phyloP scores from a whole-genome alignment of 2,797 vertebrate genomes.

The Malurus splendens region DNA sequence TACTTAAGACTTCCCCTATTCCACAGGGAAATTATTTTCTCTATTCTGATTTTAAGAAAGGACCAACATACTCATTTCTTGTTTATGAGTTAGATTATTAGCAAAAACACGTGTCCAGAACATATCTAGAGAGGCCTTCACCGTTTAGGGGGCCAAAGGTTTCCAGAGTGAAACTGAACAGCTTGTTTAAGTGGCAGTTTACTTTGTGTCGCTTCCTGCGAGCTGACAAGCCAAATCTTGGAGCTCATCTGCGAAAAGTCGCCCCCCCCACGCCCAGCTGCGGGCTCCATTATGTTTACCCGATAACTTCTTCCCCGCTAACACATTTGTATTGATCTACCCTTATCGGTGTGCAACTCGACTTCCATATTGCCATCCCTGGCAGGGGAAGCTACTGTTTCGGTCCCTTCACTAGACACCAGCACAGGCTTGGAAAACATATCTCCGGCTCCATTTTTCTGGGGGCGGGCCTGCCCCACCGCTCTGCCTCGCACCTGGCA shows the following conservation, averaged over 20 bases:
- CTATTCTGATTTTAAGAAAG: not conserved
- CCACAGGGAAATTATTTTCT: not conserved
- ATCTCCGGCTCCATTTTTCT: conserved; percentile 21
- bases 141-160: not conserved
- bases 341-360: conserved; percentile 26
- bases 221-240: conserved; percentile 17
- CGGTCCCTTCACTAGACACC: conserved; percentile 16
- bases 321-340: conserved; percentile 19
- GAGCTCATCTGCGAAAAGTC: conserved; percentile 7
- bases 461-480: not conserved
- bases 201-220: not conserved
- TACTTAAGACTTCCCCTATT: not conserved
- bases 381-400: conserved; percentile 20
- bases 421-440: conserved; percentile 18
- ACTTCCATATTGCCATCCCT: conserved; percentile 47
- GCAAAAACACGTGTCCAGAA: not conserved
- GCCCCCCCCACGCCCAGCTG: not conserved
- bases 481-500: not conserved
- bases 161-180: not conserved
- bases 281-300: conserved; percentile 35
- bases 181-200: not conserved
- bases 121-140: not conserved
- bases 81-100: not conserved
- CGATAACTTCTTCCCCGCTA: conserved; percentile 32
- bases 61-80: not conserved